phyloP scores from a whole-genome alignment of 2,797 vertebrate species.

The Pseudomugil gertrudae region DNA sequence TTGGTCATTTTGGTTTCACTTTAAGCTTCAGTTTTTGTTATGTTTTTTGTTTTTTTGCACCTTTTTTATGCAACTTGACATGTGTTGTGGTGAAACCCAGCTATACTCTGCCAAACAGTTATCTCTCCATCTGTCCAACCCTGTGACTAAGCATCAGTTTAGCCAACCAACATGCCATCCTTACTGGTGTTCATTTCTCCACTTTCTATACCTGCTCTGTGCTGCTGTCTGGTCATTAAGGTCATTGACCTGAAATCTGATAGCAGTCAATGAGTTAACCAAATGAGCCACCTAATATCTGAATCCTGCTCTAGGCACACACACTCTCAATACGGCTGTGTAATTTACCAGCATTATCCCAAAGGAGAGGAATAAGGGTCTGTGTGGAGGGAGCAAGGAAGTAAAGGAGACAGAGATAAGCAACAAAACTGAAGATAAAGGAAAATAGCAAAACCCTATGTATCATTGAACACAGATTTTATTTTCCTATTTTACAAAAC shows the following conservation, averaged over 20 bases:
- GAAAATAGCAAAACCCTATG: constrained; percentile 66
- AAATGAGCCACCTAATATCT: constrained; percentile 78
- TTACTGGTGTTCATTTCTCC: constrained; percentile 57
- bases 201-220: constrained; percentile 59
- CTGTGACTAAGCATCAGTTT: constrained; percentile 23
- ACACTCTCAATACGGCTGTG: constrained; percentile 59
- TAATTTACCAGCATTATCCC: constrained; percentile 66
- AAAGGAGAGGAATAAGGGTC: constrained; percentile 25
- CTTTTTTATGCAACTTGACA: constrained; percentile 17
- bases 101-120: constrained; percentile 10
- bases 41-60: constrained; percentile 1
- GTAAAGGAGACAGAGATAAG: constrained; percentile 6
- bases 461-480: constrained; percentile 62
- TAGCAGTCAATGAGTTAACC: constrained; percentile 78
- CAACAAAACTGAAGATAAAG: constrained; percentile 44
- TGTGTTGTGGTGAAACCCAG: constrained; percentile 13
- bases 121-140: constrained; percentile 18
- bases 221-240: constrained; percentile 71
- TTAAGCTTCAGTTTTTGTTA: not conserved
- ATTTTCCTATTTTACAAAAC: constrained; percentile 54
- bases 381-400: not conserved
- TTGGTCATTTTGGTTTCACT: not conserved
- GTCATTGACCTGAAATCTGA: constrained; percentile 80
- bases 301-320: constrained; percentile 69
- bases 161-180: constrained; percentile 28